These are phyloP conservation scores for Felis chaus DNA, from an alignment of 2,113 vertebrate species.

Conservation along the genomic window DNA sequence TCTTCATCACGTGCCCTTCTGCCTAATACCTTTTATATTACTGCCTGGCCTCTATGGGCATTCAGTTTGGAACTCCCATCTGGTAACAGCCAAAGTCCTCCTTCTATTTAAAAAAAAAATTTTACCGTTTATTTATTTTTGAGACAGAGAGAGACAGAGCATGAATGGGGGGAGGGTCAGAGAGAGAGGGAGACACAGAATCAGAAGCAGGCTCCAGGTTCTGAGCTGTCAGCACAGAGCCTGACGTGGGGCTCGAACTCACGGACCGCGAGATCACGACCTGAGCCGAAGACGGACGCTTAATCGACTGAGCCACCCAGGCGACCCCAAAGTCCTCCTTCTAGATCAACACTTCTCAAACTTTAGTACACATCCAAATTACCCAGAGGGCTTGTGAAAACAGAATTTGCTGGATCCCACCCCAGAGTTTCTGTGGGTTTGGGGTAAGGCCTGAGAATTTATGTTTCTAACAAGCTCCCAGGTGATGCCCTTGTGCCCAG, in stretches of 20 bases:
- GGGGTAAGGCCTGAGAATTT: background rate
- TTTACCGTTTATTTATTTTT: too few species aligned
- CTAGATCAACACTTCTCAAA: background rate
- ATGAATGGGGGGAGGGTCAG: too few species aligned
- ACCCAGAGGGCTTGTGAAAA: background rate
- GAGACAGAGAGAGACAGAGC: too few species aligned
- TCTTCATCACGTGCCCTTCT: background rate
- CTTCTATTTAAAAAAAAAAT: background rate
- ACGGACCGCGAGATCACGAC: too few species aligned
- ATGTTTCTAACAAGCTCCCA: background rate
- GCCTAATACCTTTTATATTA: accelerated
- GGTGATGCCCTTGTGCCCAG: accelerated
- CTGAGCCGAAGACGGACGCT: too few species aligned
- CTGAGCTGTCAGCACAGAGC: too few species aligned
- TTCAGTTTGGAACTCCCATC: background rate
- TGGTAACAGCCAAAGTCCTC: accelerated
- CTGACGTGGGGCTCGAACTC: too few species aligned
- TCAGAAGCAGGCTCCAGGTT: too few species aligned
- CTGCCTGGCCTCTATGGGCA: background rate
- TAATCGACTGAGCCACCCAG: too few species aligned
- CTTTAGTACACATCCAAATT: background rate
- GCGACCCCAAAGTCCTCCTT: background rate
- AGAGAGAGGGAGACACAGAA: too few species aligned
- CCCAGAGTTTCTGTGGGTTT: background rate
- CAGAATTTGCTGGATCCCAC: background rate